These are phyloP conservation scores for Verasper variegatus DNA, from an alignment of 2,113 vertebrate genomes.

Conservation along the genomic window DNA sequence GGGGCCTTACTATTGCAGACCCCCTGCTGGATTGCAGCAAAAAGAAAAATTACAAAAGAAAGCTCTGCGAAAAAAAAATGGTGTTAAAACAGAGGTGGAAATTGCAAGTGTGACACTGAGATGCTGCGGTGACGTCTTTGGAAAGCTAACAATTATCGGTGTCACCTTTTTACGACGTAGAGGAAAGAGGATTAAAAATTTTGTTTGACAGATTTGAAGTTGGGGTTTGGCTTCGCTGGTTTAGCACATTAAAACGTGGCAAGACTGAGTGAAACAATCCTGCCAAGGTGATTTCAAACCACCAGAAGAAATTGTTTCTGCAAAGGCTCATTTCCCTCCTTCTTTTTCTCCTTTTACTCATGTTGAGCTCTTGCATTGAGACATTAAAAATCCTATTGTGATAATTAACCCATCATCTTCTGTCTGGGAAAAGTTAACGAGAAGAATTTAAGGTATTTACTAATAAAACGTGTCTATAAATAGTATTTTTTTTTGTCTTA, in stretches of 20 bases:
- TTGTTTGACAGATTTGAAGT: constrained; percentile 57
- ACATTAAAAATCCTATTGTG: background rate
- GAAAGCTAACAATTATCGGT: constrained; percentile 52
- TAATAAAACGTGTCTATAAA: no score
- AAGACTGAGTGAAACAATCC: constrained; percentile 11
- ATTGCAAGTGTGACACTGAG: constrained; percentile 53
- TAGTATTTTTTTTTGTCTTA: no score
- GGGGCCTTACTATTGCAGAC: constrained; percentile 58
- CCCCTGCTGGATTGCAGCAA: constrained; percentile 65
- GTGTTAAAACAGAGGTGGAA: constrained; percentile 53
- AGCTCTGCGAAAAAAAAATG: constrained; percentile 45
- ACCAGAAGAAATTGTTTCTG: constrained; percentile 39
- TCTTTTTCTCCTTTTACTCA: background rate
- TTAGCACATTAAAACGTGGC: constrained; percentile 55
- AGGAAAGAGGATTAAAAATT: constrained; percentile 56
- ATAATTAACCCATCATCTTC: background rate
- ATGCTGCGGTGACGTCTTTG: constrained; percentile 64
- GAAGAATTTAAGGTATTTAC: background rate
- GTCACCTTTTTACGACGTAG: constrained; percentile 58
- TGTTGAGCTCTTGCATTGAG: background rate
- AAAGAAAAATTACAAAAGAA: constrained; percentile 49
- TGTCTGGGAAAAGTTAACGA: background rate
- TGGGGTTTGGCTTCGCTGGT: constrained; percentile 48
- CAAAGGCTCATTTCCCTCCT: constrained; percentile 25
- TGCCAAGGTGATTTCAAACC: constrained; percentile 47